A percentile compares a stretch with the other conserved stretches of the same genome.
These are phyloP conservation scores for Esox niger DNA, from an alignment of 2,113 vertebrate genomes.

Conservation along the genomic window DNA sequence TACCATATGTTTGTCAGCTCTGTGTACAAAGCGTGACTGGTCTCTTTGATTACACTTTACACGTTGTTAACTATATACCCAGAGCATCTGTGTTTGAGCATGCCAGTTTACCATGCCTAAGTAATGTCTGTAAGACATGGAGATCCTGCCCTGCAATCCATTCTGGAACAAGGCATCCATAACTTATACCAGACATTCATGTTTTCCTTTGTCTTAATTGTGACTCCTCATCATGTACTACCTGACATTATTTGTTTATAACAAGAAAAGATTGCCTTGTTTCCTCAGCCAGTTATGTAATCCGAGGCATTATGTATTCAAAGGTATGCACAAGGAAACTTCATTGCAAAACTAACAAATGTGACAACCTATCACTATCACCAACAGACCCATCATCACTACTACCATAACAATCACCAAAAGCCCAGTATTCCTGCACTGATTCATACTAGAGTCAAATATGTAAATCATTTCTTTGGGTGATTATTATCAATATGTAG, in stretches of 20 bases:
- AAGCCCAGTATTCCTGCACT: too few relatives aligned
- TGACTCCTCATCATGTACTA: background rate
- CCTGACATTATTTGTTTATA: background rate
- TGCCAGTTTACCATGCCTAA: background rate
- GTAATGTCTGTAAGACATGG: constrained; percentile 8
- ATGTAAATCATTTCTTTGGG: too few relatives aligned
- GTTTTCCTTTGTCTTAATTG: background rate
- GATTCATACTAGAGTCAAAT: too few relatives aligned
- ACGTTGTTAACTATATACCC: constrained; percentile 51
- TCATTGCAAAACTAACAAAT: too few relatives aligned
- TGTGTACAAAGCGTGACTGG: constrained; percentile 49
- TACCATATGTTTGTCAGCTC: constrained; percentile 64
- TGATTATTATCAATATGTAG: too few relatives aligned
- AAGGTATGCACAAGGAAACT: too few relatives aligned
- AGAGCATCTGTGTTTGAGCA: constrained; percentile 2
- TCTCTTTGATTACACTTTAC: constrained; percentile 61
- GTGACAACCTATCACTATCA: background rate
- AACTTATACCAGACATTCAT: background rate
- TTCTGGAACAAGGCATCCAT: background rate
- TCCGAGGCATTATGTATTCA: too few relatives aligned
- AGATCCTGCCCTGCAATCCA: background rate
- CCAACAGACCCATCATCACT: background rate
- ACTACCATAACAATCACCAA: background rate
- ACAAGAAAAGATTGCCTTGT: too few relatives aligned
- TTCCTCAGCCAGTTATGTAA: too few relatives aligned